A percentile compares a stretch with the other conserved stretches of the same genome.
Evolutionary conservation across 2,113 vertebrate genomes (phyloP).

Genomic region (Alaudala cheleensis): DNA sequence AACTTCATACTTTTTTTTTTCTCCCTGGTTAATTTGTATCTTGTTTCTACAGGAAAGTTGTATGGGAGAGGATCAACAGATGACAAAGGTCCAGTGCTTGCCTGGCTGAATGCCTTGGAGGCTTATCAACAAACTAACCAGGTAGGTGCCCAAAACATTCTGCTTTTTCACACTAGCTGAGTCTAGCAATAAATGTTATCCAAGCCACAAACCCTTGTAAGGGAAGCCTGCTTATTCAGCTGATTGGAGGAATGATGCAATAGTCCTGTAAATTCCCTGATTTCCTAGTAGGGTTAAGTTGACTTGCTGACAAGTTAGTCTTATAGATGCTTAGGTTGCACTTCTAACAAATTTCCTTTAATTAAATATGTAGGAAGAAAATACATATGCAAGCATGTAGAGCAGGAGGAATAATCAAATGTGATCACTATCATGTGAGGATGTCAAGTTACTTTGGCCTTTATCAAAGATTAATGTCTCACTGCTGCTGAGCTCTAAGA

Average conservation of each 20-base stretch:
- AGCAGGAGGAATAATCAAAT: background rate
- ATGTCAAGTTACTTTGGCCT: background rate
- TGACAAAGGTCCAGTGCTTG: conserved; percentile 95
- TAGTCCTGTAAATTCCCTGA: background rate
- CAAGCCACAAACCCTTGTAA: background rate
- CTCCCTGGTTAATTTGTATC: background rate
- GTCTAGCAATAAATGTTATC: background rate
- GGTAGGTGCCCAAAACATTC: conserved; percentile 62
- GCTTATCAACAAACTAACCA: conserved; percentile 90
- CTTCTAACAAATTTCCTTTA: background rate
- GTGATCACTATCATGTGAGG: background rate
- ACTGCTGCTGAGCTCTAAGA: background rate
- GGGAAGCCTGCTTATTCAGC: conserved; percentile 5
- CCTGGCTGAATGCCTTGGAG: conserved; percentile 94
- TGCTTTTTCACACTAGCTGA: background rate
- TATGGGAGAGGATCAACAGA: conserved; percentile 94
- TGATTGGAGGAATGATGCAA: background rate
- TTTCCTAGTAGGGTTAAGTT: background rate
- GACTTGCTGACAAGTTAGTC: background rate
- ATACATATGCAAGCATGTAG: background rate
- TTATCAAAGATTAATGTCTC: background rate
- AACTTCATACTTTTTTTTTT: background rate
- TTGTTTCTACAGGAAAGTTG: conserved; percentile 82
- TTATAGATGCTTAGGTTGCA: background rate
- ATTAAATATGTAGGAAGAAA: background rate